Evolutionary conservation across 2,113 vertebrate species (phyloP), one percentile per base, ranked within the genome.

Genomic region (Platichthys stellatus): DNA sequence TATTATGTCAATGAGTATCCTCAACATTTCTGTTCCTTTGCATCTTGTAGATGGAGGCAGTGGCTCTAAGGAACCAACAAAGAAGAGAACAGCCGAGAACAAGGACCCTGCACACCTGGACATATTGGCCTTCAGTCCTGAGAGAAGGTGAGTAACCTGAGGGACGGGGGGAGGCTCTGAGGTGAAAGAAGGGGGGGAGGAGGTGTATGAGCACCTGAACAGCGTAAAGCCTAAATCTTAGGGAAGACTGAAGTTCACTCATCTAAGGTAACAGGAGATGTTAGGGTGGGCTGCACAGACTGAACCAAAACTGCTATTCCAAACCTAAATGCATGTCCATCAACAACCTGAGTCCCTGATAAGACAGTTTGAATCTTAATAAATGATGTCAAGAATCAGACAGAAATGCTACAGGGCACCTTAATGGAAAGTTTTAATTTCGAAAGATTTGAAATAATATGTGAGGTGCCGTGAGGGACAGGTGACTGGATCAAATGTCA

Each of bases 61-160:
- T 66, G 68, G 57, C 47, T 67, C 75, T 20, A 91, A 90, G 87
- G 93, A 95, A 21, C 90, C 82, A 1, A 87, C 83, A 66, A 94
- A 90, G 86, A 94, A 86, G 65, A 86, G 77, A 90, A 77, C 43
- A 47, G 69, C 11, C 26, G 84, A 89, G 74, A 90, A 40, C 65
- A 86, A 62, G 1, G 84, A 88, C 76, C 53, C 80, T 67, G 78
- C 90, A 61, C 90, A 94, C n/a, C 31, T 88, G 26, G 88, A 90
- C 78, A 73, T 92, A 47, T 38, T 93, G 54, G 74, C 94, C 51
- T 95, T 96, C 84, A 96, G 96, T 91, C 96, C 96, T 0, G 94
- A 97, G 85, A 92, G 92, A 89, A 95, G 96, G 98, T 98, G 91
- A 91, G 90, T 84, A 8, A n/a, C 12, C 28, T 3, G 4, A 11